Percentiles rank a stretch among this genome's conserved stretches.
phyloP scores from a whole-genome alignment of 2,113 vertebrate genomes.

The Epinephelus fuscoguttatus region DNA sequence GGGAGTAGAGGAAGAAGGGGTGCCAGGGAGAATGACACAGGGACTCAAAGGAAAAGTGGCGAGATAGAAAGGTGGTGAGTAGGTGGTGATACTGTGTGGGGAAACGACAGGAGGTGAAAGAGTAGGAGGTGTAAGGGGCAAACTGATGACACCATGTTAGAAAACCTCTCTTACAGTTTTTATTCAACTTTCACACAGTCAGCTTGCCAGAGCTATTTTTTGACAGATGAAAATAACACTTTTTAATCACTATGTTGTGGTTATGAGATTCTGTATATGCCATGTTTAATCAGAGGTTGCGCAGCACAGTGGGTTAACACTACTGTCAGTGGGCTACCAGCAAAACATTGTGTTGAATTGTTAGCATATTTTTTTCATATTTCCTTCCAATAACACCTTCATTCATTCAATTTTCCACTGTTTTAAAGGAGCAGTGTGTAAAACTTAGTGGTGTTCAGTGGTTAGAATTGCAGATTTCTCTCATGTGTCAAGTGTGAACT shows the following conservation, averaged over 20 bases:
- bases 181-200: conserved; percentile 24
- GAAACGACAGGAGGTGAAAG: conserved; percentile 50
- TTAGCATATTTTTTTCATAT: neutral
- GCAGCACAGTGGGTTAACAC: neutral
- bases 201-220: conserved; percentile 31
- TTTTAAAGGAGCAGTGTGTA: too few relatives aligned
- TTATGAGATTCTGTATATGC: neutral
- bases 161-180: conserved; percentile 34
- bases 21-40: conserved; percentile 67
- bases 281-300: neutral
- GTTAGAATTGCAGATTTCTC: too few relatives aligned
- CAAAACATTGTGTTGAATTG: neutral
- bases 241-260: conserved; percentile 14
- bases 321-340: neutral
- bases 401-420: neutral
- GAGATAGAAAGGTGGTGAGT: conserved; percentile 65
- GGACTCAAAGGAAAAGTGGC: conserved; percentile 50
- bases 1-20: conserved; percentile 77
- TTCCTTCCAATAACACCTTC: conserved; percentile 3
- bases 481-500: too few relatives aligned
- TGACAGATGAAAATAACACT: neutral
- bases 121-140: conserved; percentile 58
- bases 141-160: conserved; percentile 40
- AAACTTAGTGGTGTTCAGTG: too few relatives aligned
- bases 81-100: conserved; percentile 48